These are phyloP conservation scores for Gnathonemus longibarbis DNA, from an alignment of 2,113 vertebrate species.

Conservation along the genomic window DNA sequence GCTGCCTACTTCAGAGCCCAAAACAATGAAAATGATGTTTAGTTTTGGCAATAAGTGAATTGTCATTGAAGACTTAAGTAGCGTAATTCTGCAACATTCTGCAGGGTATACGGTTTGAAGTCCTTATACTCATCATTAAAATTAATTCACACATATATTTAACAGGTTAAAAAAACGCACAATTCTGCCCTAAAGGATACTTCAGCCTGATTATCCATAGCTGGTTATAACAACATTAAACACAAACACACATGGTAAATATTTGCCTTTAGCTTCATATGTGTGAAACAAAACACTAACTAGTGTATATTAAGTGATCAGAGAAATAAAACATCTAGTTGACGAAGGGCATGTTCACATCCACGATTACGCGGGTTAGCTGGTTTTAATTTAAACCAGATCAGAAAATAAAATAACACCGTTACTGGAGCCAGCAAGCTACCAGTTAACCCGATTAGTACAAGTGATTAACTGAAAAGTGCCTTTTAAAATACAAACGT, in stretches of 20 bases:
- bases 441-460: neutral
- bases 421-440: neutral
- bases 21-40: neutral
- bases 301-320: neutral
- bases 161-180: neutral
- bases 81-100: neutral
- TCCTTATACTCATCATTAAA: neutral
- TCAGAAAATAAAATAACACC: neutral
- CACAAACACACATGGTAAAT: neutral
- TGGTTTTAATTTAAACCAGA: neutral
- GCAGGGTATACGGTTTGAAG: neutral
- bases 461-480: neutral
- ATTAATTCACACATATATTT: neutral
- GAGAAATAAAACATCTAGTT: neutral
- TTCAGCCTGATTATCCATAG: neutral
- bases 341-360: neutral
- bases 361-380: neutral
- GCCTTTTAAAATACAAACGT: neutral
- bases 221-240: neutral
- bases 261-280: neutral
- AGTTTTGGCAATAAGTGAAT: neutral
- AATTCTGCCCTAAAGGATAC: neutral
- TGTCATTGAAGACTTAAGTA: neutral
- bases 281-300: neutral
- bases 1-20: neutral